phyloP scores from a whole-genome alignment of 2,888 invertebrate species.

The Cryptophagus acutangulus region DNA sequence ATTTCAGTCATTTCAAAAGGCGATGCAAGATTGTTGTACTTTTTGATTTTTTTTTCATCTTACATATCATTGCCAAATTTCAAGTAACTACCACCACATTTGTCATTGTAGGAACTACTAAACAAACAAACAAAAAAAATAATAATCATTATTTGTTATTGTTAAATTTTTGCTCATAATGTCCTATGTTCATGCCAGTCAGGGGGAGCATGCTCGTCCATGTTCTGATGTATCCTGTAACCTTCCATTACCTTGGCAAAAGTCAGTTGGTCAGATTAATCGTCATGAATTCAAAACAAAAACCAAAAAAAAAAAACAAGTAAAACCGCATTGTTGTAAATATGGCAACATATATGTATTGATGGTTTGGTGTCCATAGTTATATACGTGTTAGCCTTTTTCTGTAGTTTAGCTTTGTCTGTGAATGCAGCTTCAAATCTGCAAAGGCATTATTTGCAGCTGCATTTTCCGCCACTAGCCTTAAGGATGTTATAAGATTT shows the following conservation, averaged over 20 bases:
- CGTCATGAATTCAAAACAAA: background rate
- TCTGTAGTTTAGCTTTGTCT: conserved; percentile 18
- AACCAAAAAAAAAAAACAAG: conserved; percentile 15
- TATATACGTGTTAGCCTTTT: conserved; percentile 37
- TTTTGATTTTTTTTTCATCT: conserved; percentile 19
- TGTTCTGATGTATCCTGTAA: too few relatives aligned
- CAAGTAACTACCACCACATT: too few relatives aligned
- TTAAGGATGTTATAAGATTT: conserved; percentile 33
- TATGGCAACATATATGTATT: conserved; percentile 43
- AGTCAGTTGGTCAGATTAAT: background rate
- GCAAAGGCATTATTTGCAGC: conserved; percentile 13
- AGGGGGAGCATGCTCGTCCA: background rate
- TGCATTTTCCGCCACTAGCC: conserved; percentile 26
- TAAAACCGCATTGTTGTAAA: conserved; percentile 39
- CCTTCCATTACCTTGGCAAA: conserved; percentile 9
- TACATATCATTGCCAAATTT: conserved; percentile 25
- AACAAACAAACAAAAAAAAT: background rate
- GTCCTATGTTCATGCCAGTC: background rate
- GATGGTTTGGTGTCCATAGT: conserved; percentile 42
- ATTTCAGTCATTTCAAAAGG: conserved; percentile 14
- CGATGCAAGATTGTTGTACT: conserved; percentile 13
- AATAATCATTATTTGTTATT: background rate
- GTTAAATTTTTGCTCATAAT: conserved; percentile 1
- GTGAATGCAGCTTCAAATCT: conserved; percentile 22
- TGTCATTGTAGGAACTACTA: too few relatives aligned